Base-by-base conservation (phyloP, 2,113 vertebrate species). In the Columba janthina region DNA sequence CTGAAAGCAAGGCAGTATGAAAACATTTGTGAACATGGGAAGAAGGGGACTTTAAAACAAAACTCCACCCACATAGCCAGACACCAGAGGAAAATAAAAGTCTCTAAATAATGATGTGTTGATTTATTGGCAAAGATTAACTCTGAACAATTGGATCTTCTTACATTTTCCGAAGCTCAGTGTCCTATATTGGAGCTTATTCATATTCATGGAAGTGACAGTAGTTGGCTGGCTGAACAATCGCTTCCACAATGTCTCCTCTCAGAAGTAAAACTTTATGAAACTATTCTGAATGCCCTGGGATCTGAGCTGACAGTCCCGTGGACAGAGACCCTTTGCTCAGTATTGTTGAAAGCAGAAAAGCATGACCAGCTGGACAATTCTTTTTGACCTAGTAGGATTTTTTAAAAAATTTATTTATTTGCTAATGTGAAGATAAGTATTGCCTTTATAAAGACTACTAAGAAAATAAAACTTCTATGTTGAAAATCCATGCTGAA, bases 171-270 rank as follows among this genome's bases (percentile, higher is more conserved):
- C 86, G 84, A 97, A 94, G 54, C 71, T 95, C 38, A 5, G 57
- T 92, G 94, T 91, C 94, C 89, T 95, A 58, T 95, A 85, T 90
- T 89, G 71, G 74, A 94, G 57, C 91, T 97, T 91, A 94, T 95
- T 97, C 89, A 88, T 93, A 94, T 95, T 96, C 82, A 91, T 91
- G 92, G 76, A 57, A 94, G 82, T 87, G 93, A 90, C 83, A 88
- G 84, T 42, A 90, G 84, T 74, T 97, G 93, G 83, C 90, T 96
- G 85, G 62, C 66, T 93, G 94, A 96, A 96, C 74, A 73, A 88
- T 88, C 60, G 75, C 79, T 86, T 94, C 85, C 91, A 87, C 89
- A 85, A 11, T 53, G 85, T 91, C 67, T 79, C 62, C 84, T 94
- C 64, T 92, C 42, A 69, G 92, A 91, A 94, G 83, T 69, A 72